Percentiles rank a stretch among this genome's conserved stretches.
phyloP scores from a whole-genome alignment of 2,888 invertebrate genomes.

The Phymatocera aterrima region DNA sequence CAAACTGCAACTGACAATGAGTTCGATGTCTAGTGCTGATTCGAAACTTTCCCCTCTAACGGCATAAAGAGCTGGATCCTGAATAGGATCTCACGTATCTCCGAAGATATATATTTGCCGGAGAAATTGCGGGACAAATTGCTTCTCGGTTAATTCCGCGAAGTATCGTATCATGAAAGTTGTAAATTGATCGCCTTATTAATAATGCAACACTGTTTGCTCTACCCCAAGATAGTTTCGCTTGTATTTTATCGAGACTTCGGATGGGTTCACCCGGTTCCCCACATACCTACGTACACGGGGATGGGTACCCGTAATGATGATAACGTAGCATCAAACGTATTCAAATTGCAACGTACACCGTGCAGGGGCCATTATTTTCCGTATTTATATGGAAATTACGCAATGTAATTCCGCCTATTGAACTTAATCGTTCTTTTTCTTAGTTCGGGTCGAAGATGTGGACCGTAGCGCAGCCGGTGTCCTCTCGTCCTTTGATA shows the following conservation, averaged over 20 bases:
- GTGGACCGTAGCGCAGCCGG: too few relatives aligned
- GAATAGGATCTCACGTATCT: conserved; percentile 2
- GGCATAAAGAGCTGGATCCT: not conserved
- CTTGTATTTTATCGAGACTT: not conserved
- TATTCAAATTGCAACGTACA: not conserved
- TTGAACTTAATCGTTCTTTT: not conserved
- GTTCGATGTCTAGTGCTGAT: too few relatives aligned
- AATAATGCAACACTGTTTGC: conserved; percentile 2
- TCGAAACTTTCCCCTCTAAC: not conserved
- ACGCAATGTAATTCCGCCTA: conserved; percentile 4
- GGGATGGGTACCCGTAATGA: not conserved
- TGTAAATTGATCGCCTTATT: conserved; percentile 24
- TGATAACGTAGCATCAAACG: conserved; percentile 1
- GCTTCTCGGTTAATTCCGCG: not conserved
- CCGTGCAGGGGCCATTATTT: conserved; percentile 5
- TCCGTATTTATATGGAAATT: conserved; percentile 31
- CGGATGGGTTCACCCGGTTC: not conserved
- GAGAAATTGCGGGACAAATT: conserved; percentile 3
- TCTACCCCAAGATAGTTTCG: not conserved
- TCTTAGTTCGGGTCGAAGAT: not conserved
- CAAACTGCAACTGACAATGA: not conserved
- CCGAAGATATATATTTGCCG: not conserved
- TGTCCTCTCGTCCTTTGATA: too few relatives aligned
- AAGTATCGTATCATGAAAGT: not conserved
- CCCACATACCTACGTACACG: not conserved